phyloP scores from a whole-genome alignment of 92 coral and sea anemone genomes.

The Plumapathes pennacea region DNA sequence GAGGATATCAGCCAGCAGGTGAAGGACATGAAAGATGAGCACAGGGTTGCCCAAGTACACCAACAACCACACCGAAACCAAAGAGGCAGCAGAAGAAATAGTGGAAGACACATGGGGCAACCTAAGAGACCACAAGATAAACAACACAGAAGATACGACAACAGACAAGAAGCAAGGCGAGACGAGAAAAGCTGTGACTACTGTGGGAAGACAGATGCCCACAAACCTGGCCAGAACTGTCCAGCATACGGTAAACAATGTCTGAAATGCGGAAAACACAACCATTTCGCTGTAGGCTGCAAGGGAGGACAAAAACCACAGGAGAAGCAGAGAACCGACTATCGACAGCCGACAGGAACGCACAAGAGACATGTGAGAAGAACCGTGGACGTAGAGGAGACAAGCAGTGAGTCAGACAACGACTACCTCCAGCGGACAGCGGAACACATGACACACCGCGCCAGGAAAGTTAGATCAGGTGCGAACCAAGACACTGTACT shows the following conservation, averaged over 20 bases:
- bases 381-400: slow-evolving; percentile 6
- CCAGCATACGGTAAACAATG: slow-evolving; percentile 64
- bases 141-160: slow-evolving; percentile 1
- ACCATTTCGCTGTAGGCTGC: slow-evolving; percentile 49
- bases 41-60: slow-evolving; percentile 3
- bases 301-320: not conserved
- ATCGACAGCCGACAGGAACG: slow-evolving; percentile 4
- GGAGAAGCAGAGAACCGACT: not conserved
- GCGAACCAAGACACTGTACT: slow-evolving; percentile 30
- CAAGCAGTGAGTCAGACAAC: slow-evolving; percentile 39
- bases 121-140: not conserved
- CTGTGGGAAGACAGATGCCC: slow-evolving; percentile 57
- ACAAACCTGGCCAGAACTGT: slow-evolving; percentile 49
- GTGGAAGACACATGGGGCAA: not conserved
- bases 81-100: slow-evolving; percentile 8
- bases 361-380: slow-evolving; percentile 20
- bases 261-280: slow-evolving; percentile 54
- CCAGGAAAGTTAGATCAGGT: slow-evolving; percentile 15
- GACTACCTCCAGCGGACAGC: slow-evolving; percentile 36
- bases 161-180: slow-evolving; percentile 5
- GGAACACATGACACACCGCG: slow-evolving; percentile 21
- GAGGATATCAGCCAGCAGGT: slow-evolving; percentile 59
- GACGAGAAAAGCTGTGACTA: slow-evolving; percentile 16
- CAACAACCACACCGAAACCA: not conserved
- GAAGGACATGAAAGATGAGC: slow-evolving; percentile 57